These are phyloP conservation scores for Pseudococcus jackbeardsleyi DNA, from an alignment of 2,888 invertebrate genomes.

Conservation along the genomic window DNA sequence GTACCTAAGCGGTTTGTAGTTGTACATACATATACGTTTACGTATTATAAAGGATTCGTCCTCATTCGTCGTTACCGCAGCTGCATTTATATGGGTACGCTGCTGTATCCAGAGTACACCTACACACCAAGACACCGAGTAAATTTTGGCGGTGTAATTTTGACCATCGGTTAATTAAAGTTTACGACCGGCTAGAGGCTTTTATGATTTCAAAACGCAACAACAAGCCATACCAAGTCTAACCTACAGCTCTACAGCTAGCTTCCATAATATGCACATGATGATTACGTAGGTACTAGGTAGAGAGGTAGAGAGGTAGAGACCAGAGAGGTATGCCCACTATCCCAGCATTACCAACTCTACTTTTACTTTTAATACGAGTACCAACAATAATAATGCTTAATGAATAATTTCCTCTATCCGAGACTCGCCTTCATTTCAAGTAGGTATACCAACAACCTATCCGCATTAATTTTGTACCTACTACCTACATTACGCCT, in stretches of 20 bases:
- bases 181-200: slow-evolving; percentile 19
- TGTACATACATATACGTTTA: too few relatives aligned
- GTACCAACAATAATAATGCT: background rate
- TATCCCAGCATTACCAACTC: background rate
- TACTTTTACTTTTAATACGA: background rate
- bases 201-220: slow-evolving; percentile 2
- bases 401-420: background rate
- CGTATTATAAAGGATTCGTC: too few relatives aligned
- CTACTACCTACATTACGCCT: too few relatives aligned
- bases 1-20: too few relatives aligned
- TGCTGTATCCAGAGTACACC: too few relatives aligned
- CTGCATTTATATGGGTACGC: too few relatives aligned
- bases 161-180: slow-evolving; percentile 23
- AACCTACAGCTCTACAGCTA: background rate
- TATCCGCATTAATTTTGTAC: background rate
- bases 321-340: background rate
- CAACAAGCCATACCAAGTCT: background rate
- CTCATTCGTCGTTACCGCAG: too few relatives aligned
- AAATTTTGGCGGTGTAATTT: background rate
- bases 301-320: background rate
- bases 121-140: background rate
- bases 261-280: too few relatives aligned
- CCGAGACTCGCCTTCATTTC: background rate
- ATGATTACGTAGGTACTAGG: too few relatives aligned
- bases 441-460: background rate